These are phyloP conservation scores for Coreius guichenoti DNA, from an alignment of 2,797 vertebrate species.

Conservation along the genomic window DNA sequence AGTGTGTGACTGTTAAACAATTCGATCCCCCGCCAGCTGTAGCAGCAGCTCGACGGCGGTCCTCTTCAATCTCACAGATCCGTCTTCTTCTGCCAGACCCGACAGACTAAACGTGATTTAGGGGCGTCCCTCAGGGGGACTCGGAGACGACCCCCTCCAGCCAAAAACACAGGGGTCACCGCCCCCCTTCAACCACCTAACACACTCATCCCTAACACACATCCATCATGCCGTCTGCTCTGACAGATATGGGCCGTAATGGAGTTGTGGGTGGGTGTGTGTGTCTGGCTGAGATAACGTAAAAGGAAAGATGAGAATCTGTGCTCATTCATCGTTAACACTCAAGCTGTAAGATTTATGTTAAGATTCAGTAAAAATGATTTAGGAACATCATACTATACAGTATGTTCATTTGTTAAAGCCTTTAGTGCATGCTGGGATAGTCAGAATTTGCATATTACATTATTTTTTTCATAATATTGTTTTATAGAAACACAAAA, in stretches of 20 bases:
- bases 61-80: slow-evolving; percentile 51
- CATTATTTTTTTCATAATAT: neutral
- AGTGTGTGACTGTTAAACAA: slow-evolving; percentile 76
- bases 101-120: slow-evolving; percentile 75
- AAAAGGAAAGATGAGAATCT: slow-evolving; percentile 79
- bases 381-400: slow-evolving; percentile 65
- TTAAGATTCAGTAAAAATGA: slow-evolving; percentile 59
- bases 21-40: slow-evolving; percentile 62
- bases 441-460: neutral
- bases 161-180: slow-evolving; percentile 69
- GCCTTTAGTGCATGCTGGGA: slow-evolving; percentile 24
- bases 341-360: slow-evolving; percentile 41
- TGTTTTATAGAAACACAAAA: neutral
- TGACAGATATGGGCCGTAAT: slow-evolving; percentile 81
- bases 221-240: slow-evolving; percentile 79
- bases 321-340: slow-evolving; percentile 2
- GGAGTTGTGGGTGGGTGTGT: slow-evolving; percentile 61
- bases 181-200: slow-evolving; percentile 49
- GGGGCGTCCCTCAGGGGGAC: slow-evolving; percentile 69
- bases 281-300: slow-evolving; percentile 65
- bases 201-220: slow-evolving; percentile 56
- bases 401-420: neutral
- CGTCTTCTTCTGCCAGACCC: slow-evolving; percentile 54
- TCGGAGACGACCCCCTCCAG: slow-evolving; percentile 61
- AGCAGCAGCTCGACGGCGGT: slow-evolving; percentile 62